Base-by-base conservation (phyloP, 2,888 invertebrate genomes). In the Drosophila mercatorum region DNA sequence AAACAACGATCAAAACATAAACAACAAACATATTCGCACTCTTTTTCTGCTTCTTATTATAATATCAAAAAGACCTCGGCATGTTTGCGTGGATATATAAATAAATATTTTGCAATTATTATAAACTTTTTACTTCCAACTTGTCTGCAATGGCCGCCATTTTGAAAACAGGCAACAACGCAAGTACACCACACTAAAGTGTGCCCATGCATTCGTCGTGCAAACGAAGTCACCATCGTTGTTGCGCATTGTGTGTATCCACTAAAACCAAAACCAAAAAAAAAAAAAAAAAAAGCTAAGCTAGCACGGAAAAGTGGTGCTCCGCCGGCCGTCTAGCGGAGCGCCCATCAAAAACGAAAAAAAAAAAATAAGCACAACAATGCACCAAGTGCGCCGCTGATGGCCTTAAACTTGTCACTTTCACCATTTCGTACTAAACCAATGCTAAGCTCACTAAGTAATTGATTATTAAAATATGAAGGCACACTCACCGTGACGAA, bases 171-270 rank as follows among this genome's bases (percentile, higher is more conserved):
- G 53, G 49, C 74, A 70, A 80, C 81, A 76, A 85, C 67, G 55
- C 17, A 75, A 82, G 66, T 81, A 81, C 86, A 72, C 67, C 69
- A 70, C 68, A 75, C 71, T 65, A 53, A 71, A 83, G 69, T 65
- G 75, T 75, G 60, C 79, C 75, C 69, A 75, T 81, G 81, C 81
- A 81, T 74, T 68, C 72, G 74, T 72, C 70, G 83, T 72, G 85
- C 74, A 72, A 76, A 82, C 81, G 83, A 86, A 82, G 78, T 83
- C 81, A 86, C 86, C 83, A 71, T 64, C 60, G 76, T 72, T 72
- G 71, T 64, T 69, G 81, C 76, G 73, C 40, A 64, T 72, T 74
- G 74, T 83, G 64, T 72, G 78, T 72, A 72, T 75, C 67, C 78
- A 78, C 66, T 56, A 72, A 78, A 65, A 68, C 62, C 38, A 53